Evolutionary conservation across 2,113 vertebrate species (phyloP).

Genomic region (Mesembrinibis cayennensis): DNA sequence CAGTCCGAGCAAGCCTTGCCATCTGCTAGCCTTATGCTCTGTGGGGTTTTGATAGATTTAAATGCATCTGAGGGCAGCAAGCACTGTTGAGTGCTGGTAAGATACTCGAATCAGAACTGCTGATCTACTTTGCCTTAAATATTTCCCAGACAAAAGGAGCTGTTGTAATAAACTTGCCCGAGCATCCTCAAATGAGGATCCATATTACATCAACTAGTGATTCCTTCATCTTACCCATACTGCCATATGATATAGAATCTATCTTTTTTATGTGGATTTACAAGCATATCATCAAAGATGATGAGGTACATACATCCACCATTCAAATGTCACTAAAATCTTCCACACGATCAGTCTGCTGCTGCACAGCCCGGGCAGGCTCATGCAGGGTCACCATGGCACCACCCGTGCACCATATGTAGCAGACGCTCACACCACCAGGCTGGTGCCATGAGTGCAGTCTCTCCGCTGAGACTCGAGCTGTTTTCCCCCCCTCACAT

Average conservation of each 20-base stretch:
- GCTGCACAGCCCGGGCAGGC: neutral
- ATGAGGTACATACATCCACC: neutral
- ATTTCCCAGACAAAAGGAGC: neutral
- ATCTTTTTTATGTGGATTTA: neutral
- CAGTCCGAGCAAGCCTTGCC: neutral
- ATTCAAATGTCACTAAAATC: neutral
- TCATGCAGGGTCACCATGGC: accelerated
- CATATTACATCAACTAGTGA: neutral
- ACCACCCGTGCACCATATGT: accelerated
- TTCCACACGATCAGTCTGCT: neutral
- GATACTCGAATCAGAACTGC: neutral
- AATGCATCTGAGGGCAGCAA: neutral
- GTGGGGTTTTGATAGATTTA: neutral
- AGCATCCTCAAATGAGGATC: neutral
- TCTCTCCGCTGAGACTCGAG: neutral
- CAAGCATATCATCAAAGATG: neutral
- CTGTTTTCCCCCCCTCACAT: neutral
- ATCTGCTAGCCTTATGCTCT: neutral
- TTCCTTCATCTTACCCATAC: neutral
- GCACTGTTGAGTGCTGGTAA: neutral
- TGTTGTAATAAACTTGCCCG: neutral
- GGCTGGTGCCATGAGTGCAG: neutral
- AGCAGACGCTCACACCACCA: neutral
- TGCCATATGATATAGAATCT: neutral
- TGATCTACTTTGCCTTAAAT: neutral